Evolutionary conservation across 2,797 vertebrate genomes (phyloP).

Genomic region (Enteromius anoplus): DNA sequence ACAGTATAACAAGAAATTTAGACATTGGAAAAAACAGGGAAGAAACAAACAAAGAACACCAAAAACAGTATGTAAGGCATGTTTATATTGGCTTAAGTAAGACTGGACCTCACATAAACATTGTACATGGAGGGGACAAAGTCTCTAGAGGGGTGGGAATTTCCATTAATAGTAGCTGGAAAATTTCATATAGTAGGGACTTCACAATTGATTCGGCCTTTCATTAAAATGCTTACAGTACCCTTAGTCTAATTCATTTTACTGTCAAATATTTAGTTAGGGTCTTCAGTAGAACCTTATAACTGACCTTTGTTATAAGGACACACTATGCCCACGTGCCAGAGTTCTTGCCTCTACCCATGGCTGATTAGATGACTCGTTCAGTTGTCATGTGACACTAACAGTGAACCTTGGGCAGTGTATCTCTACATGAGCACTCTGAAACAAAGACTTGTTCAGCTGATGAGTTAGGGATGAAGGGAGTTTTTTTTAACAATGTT

Average conservation of each 20-base stretch:
- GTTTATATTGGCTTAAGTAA: constrained; percentile 19
- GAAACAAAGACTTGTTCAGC: not conserved
- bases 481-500: not conserved
- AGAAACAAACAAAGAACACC: not conserved
- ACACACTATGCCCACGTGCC: constrained; percentile 14
- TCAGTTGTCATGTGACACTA: constrained; percentile 37
- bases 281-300: not conserved
- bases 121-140: not conserved
- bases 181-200: not conserved
- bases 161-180: constrained; percentile 6
- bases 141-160: not conserved
- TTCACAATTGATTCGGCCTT: not conserved
- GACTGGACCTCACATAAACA: constrained; percentile 11
- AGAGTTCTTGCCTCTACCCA: not conserved
- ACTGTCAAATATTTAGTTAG: not conserved
- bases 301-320: constrained; percentile 12
- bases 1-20: not conserved
- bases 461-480: not conserved
- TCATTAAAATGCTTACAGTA: not conserved
- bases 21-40: not conserved
- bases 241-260: not conserved
- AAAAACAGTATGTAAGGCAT: not conserved
- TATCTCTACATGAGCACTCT: constrained; percentile 9
- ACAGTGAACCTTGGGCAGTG: constrained; percentile 22
- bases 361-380: not conserved